Conservation (phyloP, 2,797 vertebrate genomes). For the Dryobates pubescens region DNA sequence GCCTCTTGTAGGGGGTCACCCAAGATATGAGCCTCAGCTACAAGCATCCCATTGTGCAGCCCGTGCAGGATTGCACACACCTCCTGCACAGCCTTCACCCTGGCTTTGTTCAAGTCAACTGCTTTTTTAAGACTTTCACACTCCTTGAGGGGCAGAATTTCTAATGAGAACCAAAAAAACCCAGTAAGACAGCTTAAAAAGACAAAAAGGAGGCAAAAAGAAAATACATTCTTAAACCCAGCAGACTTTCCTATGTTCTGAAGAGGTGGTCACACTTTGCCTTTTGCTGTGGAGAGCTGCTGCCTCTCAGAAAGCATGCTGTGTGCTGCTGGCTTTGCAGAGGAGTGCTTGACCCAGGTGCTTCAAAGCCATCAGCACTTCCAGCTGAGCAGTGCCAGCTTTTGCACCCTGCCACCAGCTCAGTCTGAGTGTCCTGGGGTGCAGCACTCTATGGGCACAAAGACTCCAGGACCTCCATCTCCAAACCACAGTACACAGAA, state of each 20-base stretch:
- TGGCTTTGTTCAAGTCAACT: not conserved
- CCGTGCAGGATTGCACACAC: fast-evolving
- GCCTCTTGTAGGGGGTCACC: not conserved
- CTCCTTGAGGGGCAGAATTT: not conserved
- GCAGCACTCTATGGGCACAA: fast-evolving
- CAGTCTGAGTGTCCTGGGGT: no score
- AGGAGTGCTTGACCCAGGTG: not conserved
- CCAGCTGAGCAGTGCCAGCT: not conserved
- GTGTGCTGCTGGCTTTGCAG: not conserved
- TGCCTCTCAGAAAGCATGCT: not conserved
- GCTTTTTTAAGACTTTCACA: not conserved
- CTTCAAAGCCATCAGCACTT: not conserved
- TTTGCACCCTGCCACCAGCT: fast-evolving
- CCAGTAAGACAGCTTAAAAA: not conserved
- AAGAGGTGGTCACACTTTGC: not conserved
- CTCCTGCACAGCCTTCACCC: not conserved
- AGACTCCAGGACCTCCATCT: not conserved
- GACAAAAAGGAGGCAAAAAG: no score
- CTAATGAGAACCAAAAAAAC: not conserved
- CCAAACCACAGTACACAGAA: fast-evolving
- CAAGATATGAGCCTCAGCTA: fast-evolving
- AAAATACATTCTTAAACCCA: not conserved
- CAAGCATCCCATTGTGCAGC: fast-evolving
- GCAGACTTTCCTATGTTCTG: not conserved
- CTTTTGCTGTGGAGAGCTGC: not conserved